Conservation (phyloP, 1,140 invertebrate species). For the Diprion similis region DNA sequence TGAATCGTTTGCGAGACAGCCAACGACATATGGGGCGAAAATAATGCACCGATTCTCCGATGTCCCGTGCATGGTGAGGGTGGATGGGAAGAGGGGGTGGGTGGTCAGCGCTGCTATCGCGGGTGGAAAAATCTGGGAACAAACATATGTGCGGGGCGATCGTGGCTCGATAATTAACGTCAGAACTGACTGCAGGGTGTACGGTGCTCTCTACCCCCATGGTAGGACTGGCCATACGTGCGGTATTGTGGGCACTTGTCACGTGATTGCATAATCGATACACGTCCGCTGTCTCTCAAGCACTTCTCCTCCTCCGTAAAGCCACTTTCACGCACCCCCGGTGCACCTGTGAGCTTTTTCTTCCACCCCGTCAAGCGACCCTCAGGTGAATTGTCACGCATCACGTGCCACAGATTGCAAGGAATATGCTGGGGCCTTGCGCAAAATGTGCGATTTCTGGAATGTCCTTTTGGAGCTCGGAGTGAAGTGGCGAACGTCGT, state of each 20-base stretch:
- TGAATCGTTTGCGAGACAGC: neutral
- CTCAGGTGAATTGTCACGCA: neutral
- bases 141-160: constrained; percentile 37
- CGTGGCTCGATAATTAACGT: constrained; percentile 46
- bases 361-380: neutral
- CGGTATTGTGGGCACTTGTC: constrained; percentile 27
- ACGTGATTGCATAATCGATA: constrained; percentile 56
- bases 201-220: neutral
- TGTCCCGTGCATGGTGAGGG: neutral
- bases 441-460: too few relatives aligned
- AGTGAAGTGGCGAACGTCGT: too few relatives aligned
- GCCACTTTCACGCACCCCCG: neutral
- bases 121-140: constrained; percentile 38
- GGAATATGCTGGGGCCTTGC: too few relatives aligned
- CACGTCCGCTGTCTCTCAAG: constrained; percentile 32
- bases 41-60: neutral
- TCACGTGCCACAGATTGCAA: neutral
- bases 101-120: neutral
- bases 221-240: neutral
- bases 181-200: constrained; percentile 29
- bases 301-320: neutral
- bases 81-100: neutral
- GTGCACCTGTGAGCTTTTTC: constrained; percentile 1
- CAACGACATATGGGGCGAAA: neutral
- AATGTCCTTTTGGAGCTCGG: too few relatives aligned